Evolutionary conservation across 1,140 invertebrate genomes (phyloP).

Genomic region (silkworm (Bombyx mori)): ASM3026992v2 NC_085130.1:8528501-8529000

Average conservation of each 20-base stretch:
- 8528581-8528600: not conserved
- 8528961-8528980: too few relatives aligned
- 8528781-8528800: not conserved
- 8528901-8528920: too few relatives aligned
- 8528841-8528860: not conserved
- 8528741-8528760: not conserved
- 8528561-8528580: constrained; percentile 10
- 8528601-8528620: not conserved
- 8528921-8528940: too few relatives aligned
- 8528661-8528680: constrained; percentile 47
- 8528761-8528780: not conserved
- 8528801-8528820: not conserved
- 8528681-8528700: constrained; percentile 56
- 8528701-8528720: not conserved
- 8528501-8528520: not conserved
- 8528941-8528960: too few relatives aligned
- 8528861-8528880: too few relatives aligned
- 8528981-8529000: too few relatives aligned
- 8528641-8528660: constrained; percentile 54
- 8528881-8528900: too few relatives aligned
- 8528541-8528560: not conserved
- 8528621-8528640: constrained; percentile 26
- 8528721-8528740: not conserved
- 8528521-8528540: not conserved
- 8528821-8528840: not conserved